These are phyloP conservation scores for Halictus ligatus DNA, from an alignment of 2,888 invertebrate species.

Conservation along the genomic window DNA sequence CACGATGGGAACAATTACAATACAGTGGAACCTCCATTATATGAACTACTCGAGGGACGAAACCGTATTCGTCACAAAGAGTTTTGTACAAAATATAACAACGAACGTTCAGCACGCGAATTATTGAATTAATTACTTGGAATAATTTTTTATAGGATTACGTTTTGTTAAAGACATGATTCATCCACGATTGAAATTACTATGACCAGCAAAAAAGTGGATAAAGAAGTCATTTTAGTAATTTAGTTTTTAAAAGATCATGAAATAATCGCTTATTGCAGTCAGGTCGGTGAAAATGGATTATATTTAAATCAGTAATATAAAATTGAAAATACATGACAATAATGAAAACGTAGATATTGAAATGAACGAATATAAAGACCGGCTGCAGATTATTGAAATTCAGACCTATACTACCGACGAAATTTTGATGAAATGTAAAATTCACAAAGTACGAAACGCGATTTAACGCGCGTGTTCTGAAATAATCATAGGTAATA, in stretches of 20 bases:
- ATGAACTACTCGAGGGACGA: background rate
- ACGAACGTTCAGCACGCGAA: no score
- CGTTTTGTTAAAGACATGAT: no score
- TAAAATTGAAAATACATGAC: background rate
- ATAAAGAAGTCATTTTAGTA: no score
- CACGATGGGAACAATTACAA: background rate
- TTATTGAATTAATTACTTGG: no score
- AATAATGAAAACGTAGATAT: background rate
- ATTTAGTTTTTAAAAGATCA: no score
- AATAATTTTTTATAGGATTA: no score
- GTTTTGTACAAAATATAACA: background rate
- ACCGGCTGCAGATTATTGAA: background rate
- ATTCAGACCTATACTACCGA: background rate
- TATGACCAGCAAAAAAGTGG: no score
- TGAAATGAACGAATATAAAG: background rate
- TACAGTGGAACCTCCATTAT: background rate
- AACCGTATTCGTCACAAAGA: background rate
- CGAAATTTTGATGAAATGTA: background rate
- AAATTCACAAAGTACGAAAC: background rate
- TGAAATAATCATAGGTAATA: background rate
- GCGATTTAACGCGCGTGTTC: background rate
- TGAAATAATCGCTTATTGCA: background rate
- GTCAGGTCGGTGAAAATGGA: background rate
- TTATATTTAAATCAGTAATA: background rate
- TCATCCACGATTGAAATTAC: no score